Evolutionary conservation across 2,888 invertebrate species (phyloP), one percentile per base, ranked within the genome.

Genomic region (Hemithea aestivaria): DNA sequence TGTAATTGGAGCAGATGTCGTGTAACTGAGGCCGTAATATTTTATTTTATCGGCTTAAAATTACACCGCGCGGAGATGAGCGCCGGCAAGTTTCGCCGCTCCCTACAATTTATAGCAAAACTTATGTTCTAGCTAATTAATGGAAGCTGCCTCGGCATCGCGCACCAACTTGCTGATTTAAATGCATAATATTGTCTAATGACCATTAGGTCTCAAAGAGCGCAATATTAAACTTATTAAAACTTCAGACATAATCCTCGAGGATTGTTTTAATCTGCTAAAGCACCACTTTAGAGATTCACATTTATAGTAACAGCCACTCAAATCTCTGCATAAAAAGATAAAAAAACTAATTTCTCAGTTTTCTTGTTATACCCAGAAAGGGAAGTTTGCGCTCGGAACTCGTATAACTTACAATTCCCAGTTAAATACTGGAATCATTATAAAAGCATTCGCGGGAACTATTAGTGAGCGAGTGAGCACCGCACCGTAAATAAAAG

Each of bases 21-120:
- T 69, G 61, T 66, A 66, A 66, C 71, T 62, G 55, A 56, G 62
- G 59, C 64, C 70, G 73, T 75, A 69, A 75, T 79, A 81, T 83
- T 83, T 81, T 81, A 83, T 83, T 83, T 81, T 81, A 85, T 84
- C 81, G 73, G 72, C 74, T 77, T 77, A 72, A 78, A 77, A 82
- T 82, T 77, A 77, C 73, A 74, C 66, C 56, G 53, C 56, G 64
- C 56, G 51, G 62, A 71, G 81, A 79, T 77, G 80, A 78, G 79
- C 71, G 62, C 68, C 73, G 73, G 73, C 63, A 78, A 83, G 79
- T 81, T 84, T 73, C 55, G 64, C 66, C 71, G 71, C 74, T 75
- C 67, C 57, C 62, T 62, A 65, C 66, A 76, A 87, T 87, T 85
- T 87, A 87, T 84, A 76, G 84, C 82, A 63, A 77, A 87, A 85